Percentiles rank a stretch among this genome's conserved stretches.
Conservation (phyloP, 2,797 vertebrate species). For the Sarcophilus harrisii region DNA sequence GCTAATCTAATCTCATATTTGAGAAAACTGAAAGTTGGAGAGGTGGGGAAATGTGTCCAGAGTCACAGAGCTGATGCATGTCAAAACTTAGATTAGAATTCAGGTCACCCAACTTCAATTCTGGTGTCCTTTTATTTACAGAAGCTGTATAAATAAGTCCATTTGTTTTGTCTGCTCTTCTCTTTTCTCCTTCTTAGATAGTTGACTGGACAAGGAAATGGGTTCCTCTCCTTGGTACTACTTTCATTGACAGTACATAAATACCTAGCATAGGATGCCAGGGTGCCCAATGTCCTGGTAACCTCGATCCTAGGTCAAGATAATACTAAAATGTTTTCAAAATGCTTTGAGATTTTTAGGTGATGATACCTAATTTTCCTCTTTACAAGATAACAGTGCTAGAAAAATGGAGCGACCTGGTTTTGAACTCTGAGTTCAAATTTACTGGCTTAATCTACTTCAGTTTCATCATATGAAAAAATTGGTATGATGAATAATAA, state of each 20-base stretch:
- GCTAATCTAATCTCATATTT: not conserved
- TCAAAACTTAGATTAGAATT: not conserved
- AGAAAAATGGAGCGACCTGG: not conserved
- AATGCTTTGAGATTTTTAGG: not conserved
- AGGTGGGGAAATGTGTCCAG: not conserved
- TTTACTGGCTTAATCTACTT: not conserved
- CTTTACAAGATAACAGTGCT: not conserved
- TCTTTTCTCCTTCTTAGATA: constrained; percentile 13
- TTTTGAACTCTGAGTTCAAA: not conserved
- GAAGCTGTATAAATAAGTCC: not conserved
- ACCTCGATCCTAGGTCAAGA: not conserved
- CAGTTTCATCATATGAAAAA: not conserved
- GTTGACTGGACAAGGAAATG: not conserved
- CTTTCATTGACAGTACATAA: not conserved
- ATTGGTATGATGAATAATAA: not conserved
- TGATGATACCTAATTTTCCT: not conserved
- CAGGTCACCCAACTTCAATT: not conserved
- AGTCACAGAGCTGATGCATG: not conserved
- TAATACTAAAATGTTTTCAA: not conserved
- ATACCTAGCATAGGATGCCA: not conserved
- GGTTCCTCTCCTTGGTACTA: not conserved
- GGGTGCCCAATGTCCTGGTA: not conserved
- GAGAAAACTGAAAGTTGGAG: not conserved
- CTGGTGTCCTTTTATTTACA: not conserved
- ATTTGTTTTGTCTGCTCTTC: not conserved